Percentiles rank a stretch among this genome's conserved stretches.
These are phyloP conservation scores for Pinna nobilis DNA, from an alignment of 1,140 invertebrate genomes.

Conservation along the genomic window DNA sequence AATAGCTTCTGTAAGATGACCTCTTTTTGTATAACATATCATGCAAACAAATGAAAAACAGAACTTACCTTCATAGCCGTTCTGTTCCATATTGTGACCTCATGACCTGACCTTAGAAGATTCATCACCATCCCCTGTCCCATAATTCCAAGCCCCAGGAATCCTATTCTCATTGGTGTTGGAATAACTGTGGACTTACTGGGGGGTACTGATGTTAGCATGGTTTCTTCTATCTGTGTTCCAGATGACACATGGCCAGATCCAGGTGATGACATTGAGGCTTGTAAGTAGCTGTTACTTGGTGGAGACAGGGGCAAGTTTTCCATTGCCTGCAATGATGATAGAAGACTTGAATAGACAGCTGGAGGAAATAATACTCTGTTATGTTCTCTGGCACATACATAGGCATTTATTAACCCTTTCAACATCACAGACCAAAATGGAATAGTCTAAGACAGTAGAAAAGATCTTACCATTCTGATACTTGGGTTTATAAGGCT, in stretches of 20 bases:
- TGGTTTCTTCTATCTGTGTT: slow-evolving; percentile 52
- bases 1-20: too few species aligned
- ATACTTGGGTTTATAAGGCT: too few species aligned
- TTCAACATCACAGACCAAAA: background rate
- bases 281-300: slow-evolving; percentile 18
- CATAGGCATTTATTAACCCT: too few species aligned
- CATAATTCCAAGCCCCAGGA: slow-evolving; percentile 96
- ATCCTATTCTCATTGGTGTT: slow-evolving; percentile 92
- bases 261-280: slow-evolving; percentile 1
- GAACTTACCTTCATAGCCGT: slow-evolving; percentile 90
- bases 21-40: too few species aligned
- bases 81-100: slow-evolving; percentile 95
- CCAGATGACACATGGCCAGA: slow-evolving; percentile 40
- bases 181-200: slow-evolving; percentile 80
- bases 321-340: slow-evolving; percentile 13
- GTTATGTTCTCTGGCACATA: too few species aligned
- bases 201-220: slow-evolving; percentile 13
- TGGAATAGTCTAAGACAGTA: background rate
- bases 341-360: too few species aligned
- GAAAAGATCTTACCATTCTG: too few species aligned
- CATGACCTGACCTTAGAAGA: slow-evolving; percentile 93
- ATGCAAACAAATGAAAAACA: too few species aligned
- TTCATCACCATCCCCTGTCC: slow-evolving; percentile 95
- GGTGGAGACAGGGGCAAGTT: slow-evolving; percentile 33
- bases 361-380: too few species aligned